Percentiles rank a stretch among this genome's conserved stretches.
These are phyloP conservation scores for Hypanus sabinus DNA, from an alignment of 2,113 vertebrate species.

Conservation along the genomic window DNA sequence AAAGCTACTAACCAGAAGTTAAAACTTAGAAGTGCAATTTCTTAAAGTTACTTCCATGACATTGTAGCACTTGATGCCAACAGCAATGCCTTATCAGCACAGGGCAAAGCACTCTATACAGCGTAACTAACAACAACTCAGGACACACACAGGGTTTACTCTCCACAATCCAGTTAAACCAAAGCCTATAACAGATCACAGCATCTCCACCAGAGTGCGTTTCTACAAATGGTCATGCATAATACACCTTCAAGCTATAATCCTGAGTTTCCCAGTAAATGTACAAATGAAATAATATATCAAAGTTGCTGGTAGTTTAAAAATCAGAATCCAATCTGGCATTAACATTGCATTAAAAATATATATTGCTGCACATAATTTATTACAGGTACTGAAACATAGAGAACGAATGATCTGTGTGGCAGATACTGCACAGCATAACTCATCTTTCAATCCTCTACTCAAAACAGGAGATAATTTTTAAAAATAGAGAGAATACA, in stretches of 20 bases:
- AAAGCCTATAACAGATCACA: too few species aligned
- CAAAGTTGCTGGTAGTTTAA: constrained; percentile 22
- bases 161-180: neutral
- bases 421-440: neutral
- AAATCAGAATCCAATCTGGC: neutral
- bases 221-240: neutral
- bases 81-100: neutral
- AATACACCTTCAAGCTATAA: neutral
- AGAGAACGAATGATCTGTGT: neutral
- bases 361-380: neutral
- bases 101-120: too few species aligned
- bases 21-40: too few species aligned
- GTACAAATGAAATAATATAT: constrained; percentile 17
- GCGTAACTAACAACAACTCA: neutral
- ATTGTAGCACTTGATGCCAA: neutral
- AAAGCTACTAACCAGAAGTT: neutral
- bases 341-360: constrained; percentile 27
- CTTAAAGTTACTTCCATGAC: too few species aligned
- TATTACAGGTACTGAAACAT: neutral
- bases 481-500: neutral
- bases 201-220: neutral
- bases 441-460: neutral
- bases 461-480: neutral
- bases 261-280: neutral
- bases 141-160: neutral